Percentiles rank a stretch among this genome's conserved stretches.
These are phyloP conservation scores for Nesospiza acunhae DNA, from an alignment of 2,113 vertebrate genomes.

Conservation along the genomic window DNA sequence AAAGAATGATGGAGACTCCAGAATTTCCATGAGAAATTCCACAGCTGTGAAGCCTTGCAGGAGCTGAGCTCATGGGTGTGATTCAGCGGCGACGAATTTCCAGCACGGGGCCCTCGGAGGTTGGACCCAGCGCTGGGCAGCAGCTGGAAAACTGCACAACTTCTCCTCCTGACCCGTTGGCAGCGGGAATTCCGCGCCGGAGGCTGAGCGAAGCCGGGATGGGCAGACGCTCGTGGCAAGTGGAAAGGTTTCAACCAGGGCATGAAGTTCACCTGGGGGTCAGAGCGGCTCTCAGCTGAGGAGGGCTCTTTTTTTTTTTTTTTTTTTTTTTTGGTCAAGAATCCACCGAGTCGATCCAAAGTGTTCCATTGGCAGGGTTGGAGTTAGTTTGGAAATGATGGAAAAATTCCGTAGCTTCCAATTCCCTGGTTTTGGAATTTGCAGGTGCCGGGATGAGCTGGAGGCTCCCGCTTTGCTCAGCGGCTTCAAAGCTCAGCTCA, in stretches of 20 bases:
- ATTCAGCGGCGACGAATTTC: conserved; percentile 53
- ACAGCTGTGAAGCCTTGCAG: background rate
- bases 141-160: background rate
- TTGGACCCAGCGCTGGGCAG: background rate
- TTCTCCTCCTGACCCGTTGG: background rate
- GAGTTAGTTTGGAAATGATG: background rate
- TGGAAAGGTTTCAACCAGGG: background rate
- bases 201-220: background rate
- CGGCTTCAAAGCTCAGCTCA: background rate
- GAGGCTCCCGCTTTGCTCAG: background rate
- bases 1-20: no score
- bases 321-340: background rate
- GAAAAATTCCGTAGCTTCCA: background rate
- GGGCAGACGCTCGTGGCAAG: background rate
- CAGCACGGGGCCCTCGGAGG: background rate
- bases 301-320: background rate
- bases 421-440: background rate
- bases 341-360: background rate
- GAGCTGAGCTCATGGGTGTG: conserved; percentile 56
- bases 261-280: background rate
- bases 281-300: background rate
- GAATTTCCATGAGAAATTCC: no score
- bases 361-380: background rate
- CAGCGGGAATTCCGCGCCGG: background rate
- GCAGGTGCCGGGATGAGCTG: background rate